Percentiles rank a stretch among this genome's conserved stretches.
These are phyloP conservation scores for Entomyzon cyanotis DNA, from an alignment of 2,113 vertebrate genomes.

Conservation along the genomic window DNA sequence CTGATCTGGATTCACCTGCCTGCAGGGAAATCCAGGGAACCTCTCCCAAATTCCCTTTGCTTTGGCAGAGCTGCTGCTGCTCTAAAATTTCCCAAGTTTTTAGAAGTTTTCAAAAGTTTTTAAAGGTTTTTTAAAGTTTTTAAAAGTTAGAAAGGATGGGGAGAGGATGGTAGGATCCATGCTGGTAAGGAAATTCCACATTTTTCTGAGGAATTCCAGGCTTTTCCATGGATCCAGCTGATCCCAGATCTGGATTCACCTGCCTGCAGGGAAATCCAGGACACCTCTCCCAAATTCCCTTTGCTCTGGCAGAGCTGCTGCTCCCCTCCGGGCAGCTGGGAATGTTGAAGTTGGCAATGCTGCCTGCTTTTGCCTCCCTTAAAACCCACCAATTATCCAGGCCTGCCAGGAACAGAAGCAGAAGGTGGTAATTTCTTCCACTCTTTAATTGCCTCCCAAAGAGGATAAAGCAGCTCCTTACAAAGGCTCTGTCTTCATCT, in stretches of 20 bases:
- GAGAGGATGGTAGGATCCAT: too few species aligned
- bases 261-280: background rate
- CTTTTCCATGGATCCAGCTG: too few species aligned
- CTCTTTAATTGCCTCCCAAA: conserved; percentile 68
- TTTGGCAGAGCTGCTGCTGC: too few species aligned
- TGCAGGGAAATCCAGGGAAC: too few species aligned
- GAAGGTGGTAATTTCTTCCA: conserved; percentile 53
- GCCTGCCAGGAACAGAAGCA: conserved; percentile 52
- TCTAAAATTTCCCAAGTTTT: too few species aligned
- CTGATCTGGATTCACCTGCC: too few species aligned
- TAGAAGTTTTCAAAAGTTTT: too few species aligned
- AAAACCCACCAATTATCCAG: conserved; percentile 47
- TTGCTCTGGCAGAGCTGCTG: background rate
- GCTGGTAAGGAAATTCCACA: too few species aligned
- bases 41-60: too few species aligned
- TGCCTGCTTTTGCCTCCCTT: background rate
- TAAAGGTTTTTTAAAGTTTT: too few species aligned
- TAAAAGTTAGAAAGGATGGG: too few species aligned
- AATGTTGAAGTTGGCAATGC: background rate
- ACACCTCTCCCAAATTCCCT: background rate
- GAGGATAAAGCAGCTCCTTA: conserved; percentile 50
- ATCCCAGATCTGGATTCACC: background rate
- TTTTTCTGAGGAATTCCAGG: too few species aligned
- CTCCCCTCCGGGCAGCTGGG: background rate
- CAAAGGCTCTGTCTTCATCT: conserved; percentile 35